These are phyloP conservation scores for Lichenostomus cassidix DNA, from an alignment of 2,113 vertebrate genomes.

Conservation along the genomic window DNA sequence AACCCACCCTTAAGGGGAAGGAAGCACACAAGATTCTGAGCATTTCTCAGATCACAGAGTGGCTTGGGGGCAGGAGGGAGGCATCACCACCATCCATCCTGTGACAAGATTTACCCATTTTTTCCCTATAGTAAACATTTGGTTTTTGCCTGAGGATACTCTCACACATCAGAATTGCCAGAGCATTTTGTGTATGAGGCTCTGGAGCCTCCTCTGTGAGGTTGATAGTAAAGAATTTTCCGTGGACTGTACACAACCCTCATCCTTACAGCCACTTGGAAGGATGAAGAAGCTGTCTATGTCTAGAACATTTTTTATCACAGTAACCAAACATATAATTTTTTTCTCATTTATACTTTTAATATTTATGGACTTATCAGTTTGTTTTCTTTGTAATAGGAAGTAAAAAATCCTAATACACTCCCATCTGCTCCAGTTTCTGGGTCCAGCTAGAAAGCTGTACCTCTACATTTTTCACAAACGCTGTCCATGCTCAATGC, in stretches of 20 bases:
- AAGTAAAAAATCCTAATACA: background rate
- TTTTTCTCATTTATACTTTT: background rate
- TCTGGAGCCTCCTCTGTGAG: rapidly evolving
- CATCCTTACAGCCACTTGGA: background rate
- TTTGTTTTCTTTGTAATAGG: background rate
- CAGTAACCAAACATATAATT: background rate
- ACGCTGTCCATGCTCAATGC: background rate
- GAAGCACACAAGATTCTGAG: background rate
- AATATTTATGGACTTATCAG: background rate
- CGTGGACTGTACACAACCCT: background rate
- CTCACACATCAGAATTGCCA: background rate
- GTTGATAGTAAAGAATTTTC: background rate
- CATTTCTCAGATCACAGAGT: background rate
- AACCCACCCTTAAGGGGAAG: background rate
- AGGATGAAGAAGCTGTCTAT: background rate
- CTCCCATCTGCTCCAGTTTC: background rate
- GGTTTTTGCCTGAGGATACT: background rate
- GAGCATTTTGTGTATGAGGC: background rate
- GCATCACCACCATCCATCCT: background rate
- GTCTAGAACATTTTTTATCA: background rate
- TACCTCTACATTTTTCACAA: background rate
- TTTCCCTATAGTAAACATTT: background rate
- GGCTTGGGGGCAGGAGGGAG: background rate
- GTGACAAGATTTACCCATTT: background rate
- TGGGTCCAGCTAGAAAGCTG: background rate